Conservation (phyloP, 2,888 invertebrate species). For the Mythimna ferrago region DNA sequence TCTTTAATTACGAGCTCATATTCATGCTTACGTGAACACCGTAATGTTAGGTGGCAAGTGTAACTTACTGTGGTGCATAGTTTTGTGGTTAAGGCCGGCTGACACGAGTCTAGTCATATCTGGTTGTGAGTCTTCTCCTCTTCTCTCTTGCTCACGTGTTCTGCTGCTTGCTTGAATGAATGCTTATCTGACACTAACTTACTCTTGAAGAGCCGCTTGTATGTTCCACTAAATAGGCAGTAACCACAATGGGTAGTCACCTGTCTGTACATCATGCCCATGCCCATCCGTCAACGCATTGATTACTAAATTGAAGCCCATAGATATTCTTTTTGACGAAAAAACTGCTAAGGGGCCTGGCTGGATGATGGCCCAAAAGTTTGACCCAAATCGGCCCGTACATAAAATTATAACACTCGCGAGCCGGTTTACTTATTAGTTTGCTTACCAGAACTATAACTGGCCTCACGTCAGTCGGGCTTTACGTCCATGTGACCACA, state of each 20-base stretch:
- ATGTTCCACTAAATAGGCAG: neutral
- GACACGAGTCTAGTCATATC: constrained; percentile 16
- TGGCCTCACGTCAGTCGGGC: constrained; percentile 19
- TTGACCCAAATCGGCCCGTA: neutral
- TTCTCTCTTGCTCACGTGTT: no score
- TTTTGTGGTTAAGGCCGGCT: constrained; percentile 62
- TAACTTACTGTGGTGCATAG: constrained; percentile 59
- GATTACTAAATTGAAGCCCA: neutral
- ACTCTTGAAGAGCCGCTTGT: no score
- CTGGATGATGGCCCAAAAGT: neutral
- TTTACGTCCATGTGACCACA: constrained; percentile 55
- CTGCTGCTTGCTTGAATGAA: neutral
- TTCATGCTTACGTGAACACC: constrained; percentile 59
- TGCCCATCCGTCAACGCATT: neutral
- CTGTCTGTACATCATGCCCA: neutral
- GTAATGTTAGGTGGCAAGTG: constrained; percentile 56
- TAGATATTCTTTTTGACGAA: neutral
- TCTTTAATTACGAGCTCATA: constrained; percentile 56
- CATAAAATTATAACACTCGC: neutral
- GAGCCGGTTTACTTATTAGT: constrained; percentile 12
- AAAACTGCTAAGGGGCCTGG: neutral
- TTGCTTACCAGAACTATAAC: constrained; percentile 9
- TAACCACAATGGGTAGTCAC: neutral
- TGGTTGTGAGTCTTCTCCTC: neutral
- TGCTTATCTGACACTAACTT: no score